A percentile compares a stretch with the other conserved stretches of the same genome.
Conservation (phyloP, 1,140 invertebrate genomes). For the Lepidotrigona ventralis region DNA sequence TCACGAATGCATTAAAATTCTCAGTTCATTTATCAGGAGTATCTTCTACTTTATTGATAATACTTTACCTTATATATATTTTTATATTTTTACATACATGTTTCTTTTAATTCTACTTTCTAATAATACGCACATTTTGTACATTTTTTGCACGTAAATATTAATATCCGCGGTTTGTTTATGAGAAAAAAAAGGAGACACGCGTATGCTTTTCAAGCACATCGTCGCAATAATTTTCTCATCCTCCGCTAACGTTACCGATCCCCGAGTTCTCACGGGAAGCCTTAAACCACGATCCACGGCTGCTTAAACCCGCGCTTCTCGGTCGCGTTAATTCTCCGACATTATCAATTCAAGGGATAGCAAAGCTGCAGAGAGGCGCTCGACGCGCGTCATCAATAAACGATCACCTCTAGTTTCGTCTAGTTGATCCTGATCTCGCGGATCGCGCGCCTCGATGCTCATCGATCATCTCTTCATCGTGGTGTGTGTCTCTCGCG, state of each 20-base stretch:
- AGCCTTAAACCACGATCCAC: not conserved
- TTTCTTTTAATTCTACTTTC: not conserved
- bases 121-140: not conserved
- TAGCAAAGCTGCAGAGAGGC: not conserved
- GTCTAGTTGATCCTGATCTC: not conserved
- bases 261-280: too few species aligned
- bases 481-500: not conserved
- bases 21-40: too few species aligned
- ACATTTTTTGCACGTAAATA: not conserved
- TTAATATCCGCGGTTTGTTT: not conserved
- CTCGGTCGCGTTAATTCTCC: slow-evolving; percentile 12
- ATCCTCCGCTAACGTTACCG: not conserved
- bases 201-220: too few species aligned
- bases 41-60: too few species aligned
- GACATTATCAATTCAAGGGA: slow-evolving; percentile 17
- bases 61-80: too few species aligned
- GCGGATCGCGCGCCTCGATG: not conserved
- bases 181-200: not conserved
- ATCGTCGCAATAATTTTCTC: not conserved
- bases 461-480: slow-evolving; percentile 4
- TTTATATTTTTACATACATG: too few species aligned
- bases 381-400: slow-evolving; percentile 24
- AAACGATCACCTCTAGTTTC: slow-evolving; percentile 8
- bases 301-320: not conserved
- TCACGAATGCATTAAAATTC: too few species aligned